phyloP scores from a whole-genome alignment of 92 coral and sea anemone species.

The Chrysogorgia sp. region DNA sequence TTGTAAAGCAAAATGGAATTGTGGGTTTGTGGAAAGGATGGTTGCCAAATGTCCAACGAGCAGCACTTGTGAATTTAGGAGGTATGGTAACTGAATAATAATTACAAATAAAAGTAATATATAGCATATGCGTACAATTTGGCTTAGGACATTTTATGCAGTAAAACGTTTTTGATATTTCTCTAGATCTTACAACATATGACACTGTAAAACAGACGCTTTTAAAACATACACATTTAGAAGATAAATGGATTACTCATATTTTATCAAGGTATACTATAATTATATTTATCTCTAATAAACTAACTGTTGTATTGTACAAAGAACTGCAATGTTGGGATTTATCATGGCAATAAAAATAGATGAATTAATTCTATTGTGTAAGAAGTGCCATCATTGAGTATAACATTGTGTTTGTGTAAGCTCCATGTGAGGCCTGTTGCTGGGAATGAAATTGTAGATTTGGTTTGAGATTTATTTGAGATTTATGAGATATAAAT shows the following conservation, averaged over 20 bases:
- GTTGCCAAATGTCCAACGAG: slow-evolving; percentile 96
- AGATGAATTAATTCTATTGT: no score
- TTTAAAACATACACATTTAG: slow-evolving; percentile 72
- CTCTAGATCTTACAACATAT: slow-evolving; percentile 88
- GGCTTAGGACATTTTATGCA: background rate
- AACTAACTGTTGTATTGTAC: no score
- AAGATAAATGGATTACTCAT: slow-evolving; percentile 83
- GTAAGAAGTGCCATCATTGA: no score
- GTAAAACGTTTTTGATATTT: background rate
- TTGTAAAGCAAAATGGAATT: slow-evolving; percentile 71
- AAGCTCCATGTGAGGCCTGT: no score
- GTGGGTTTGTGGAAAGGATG: slow-evolving; percentile 96
- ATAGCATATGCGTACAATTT: background rate
- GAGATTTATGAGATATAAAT: no score
- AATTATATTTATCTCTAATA: no score
- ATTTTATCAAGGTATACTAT: slow-evolving; percentile 78
- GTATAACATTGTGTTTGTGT: no score
- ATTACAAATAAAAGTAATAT: background rate
- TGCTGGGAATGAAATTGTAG: no score
- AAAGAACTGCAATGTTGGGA: no score
- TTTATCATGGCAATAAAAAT: no score
- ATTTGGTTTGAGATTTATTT: no score
- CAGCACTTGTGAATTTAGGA: slow-evolving; percentile 97
- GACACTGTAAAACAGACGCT: slow-evolving; percentile 90
- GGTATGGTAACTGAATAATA: slow-evolving; percentile 67